Base-by-base conservation (phyloP, 2,888 invertebrate species). In the Mesorhabditis belari region DNA sequence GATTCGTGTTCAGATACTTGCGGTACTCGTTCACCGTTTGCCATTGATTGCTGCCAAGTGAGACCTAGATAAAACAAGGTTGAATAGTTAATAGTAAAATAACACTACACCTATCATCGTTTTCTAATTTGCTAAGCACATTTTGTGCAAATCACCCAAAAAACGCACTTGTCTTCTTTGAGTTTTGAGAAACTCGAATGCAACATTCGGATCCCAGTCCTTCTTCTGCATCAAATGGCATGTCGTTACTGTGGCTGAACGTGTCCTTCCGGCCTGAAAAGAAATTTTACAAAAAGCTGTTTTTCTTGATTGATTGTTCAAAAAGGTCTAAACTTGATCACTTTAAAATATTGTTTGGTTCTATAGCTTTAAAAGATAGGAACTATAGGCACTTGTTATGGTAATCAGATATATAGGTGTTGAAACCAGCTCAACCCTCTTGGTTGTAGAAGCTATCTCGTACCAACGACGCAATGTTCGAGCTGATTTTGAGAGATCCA, bases 241-340 rank as follows among this genome's bases (percentile, higher is more conserved):
- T 4, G 92, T 94, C 35, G 95, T 96, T 58, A 98, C 86, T 0
- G 95, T 96, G 19, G 96, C 94, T 84, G 95, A 95, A 59, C 98
- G 85, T 35, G 96, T 96, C 73, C 98, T 85, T 0, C 98, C 98
- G 24, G 98, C 98, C 85, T 19, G 17, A 51, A 6, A 19, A n/a
- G 9, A 51, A 21, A 29, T 21, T 61, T 55, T 6, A 73, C 73
- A 62, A 71, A 71, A 29, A 65, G 70, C 28, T 75, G 63, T 56
- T 70, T 60, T 21, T 65, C n/a, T n/a, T n/a, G n/a, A n/a, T n/a
- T n/a, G n/a, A n/a, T n/a, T n/a, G n/a, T n/a, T n/a, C n/a, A n/a
- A n/a, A n/a, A n/a, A n/a, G n/a, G n/a, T n/a, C n/a, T n/a, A n/a
- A n/a, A n/a, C n/a, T n/a, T n/a, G n/a, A n/a, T n/a, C n/a, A n/a